phyloP scores from a whole-genome alignment of 2,113 vertebrate species.

The Gnathonemus longibarbis region DNA sequence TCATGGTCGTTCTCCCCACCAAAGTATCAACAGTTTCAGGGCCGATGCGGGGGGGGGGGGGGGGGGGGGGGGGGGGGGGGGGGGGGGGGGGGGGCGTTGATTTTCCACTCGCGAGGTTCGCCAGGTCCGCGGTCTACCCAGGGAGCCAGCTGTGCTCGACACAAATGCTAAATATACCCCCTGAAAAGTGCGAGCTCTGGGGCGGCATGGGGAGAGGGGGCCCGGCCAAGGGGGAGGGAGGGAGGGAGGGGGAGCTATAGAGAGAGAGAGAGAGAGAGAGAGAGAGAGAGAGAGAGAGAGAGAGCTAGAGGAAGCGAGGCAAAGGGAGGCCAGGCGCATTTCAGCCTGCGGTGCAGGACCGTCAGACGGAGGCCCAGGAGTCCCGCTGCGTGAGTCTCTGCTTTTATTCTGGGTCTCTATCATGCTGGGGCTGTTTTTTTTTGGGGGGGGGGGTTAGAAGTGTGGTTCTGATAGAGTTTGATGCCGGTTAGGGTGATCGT shows the following conservation, averaged over 20 bases:
- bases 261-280: too few species aligned
- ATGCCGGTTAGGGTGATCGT: background rate
- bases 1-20: constrained; percentile 21
- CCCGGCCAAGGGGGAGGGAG: constrained; percentile 27
- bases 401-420: background rate
- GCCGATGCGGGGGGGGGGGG: constrained; percentile 19
- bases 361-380: background rate
- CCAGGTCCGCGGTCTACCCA: background rate
- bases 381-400: background rate
- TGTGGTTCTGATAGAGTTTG: background rate
- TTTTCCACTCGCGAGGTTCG: constrained; percentile 23
- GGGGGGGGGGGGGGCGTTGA: constrained; percentile 11
- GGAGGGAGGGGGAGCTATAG: constrained; percentile 29
- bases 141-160: background rate
- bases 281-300: background rate
- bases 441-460: background rate
- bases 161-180: constrained; percentile 20
- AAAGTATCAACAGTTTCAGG: constrained; percentile 16
- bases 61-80: constrained; percentile 29
- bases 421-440: background rate
- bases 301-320: background rate
- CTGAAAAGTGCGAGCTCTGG: background rate
- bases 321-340: background rate
- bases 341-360: background rate
- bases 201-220: constrained; percentile 29